Evolutionary conservation across 2,797 vertebrate genomes (phyloP).

Genomic region (Sternotherus odoratus): DNA sequence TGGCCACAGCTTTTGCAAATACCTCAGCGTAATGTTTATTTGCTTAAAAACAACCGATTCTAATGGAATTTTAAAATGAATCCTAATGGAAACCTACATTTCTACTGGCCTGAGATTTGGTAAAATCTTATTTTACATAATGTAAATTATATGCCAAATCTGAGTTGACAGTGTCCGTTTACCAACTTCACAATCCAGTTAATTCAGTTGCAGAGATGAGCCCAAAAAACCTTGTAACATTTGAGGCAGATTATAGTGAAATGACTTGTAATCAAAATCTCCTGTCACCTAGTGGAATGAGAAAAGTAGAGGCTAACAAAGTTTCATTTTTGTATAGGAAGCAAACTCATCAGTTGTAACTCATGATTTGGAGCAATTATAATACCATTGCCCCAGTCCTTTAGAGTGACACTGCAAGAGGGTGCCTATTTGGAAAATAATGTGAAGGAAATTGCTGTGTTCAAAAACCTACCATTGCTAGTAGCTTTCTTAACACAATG

Average conservation of each 20-base stretch:
- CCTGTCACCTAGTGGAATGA: not conserved
- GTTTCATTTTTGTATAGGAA: conserved; percentile 16
- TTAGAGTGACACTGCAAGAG: not conserved
- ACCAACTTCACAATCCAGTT: not conserved
- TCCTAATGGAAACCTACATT: not conserved
- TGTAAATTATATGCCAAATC: not conserved
- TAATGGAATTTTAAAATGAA: not conserved
- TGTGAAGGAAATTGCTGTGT: conserved; percentile 18
- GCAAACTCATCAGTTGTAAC: not conserved
- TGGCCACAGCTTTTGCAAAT: not conserved
- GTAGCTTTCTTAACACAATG: not conserved
- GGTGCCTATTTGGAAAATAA: not conserved
- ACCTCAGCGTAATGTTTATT: not conserved
- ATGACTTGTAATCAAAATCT: not conserved
- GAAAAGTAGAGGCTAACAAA: not conserved
- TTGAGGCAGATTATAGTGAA: not conserved
- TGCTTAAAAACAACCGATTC: not conserved
- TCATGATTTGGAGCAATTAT: conserved; percentile 20
- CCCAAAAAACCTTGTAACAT: not conserved
- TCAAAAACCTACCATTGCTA: not conserved
- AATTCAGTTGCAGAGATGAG: not conserved
- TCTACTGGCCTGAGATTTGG: not conserved
- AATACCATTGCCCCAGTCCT: not conserved
- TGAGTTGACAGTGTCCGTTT: not conserved
- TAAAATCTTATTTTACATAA: not conserved